Conservation (phyloP, 2,888 invertebrate species). For the Chrysopilus asiliformis region DNA sequence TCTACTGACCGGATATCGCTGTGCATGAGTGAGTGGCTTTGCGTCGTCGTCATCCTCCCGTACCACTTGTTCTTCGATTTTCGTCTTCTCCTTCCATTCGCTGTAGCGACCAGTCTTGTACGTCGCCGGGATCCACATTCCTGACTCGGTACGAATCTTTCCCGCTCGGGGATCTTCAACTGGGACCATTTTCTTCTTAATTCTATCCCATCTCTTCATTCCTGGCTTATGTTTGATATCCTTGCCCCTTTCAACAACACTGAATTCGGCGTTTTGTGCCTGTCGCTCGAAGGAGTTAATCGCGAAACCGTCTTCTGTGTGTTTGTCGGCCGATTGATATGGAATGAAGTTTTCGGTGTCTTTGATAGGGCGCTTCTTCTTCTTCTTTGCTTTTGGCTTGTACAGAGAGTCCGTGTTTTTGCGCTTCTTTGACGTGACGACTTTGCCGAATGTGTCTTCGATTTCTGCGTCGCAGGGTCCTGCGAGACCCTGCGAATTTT, state of each 20-base stretch:
- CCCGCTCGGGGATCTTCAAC: conserved; percentile 42
- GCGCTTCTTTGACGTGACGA: conserved; percentile 40
- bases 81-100: conserved; percentile 68
- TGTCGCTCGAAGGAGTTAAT: conserved; percentile 68
- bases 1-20: conserved; percentile 44
- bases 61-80: conserved; percentile 32
- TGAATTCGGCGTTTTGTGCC: conserved; percentile 65
- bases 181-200: conserved; percentile 88
- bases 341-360: conserved; percentile 80
- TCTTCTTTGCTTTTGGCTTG: conserved; percentile 44
- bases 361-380: conserved; percentile 32
- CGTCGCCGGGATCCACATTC: conserved; percentile 83
- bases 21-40: conserved; percentile 21
- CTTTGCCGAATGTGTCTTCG: conserved; percentile 41
- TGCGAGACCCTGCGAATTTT: conserved; percentile 10
- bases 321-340: conserved; percentile 70
- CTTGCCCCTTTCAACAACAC: conserved; percentile 68
- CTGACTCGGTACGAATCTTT: conserved; percentile 91
- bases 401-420: conserved; percentile 43
- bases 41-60: conserved; percentile 28
- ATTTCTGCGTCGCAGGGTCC: conserved; percentile 44
- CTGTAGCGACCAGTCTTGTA: conserved; percentile 85
- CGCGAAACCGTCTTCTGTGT: conserved; percentile 58
- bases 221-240: conserved; percentile 48
- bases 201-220: conserved; percentile 80